Conservation (phyloP, 1,140 invertebrate genomes). For the Nasonia longicornis region DNA sequence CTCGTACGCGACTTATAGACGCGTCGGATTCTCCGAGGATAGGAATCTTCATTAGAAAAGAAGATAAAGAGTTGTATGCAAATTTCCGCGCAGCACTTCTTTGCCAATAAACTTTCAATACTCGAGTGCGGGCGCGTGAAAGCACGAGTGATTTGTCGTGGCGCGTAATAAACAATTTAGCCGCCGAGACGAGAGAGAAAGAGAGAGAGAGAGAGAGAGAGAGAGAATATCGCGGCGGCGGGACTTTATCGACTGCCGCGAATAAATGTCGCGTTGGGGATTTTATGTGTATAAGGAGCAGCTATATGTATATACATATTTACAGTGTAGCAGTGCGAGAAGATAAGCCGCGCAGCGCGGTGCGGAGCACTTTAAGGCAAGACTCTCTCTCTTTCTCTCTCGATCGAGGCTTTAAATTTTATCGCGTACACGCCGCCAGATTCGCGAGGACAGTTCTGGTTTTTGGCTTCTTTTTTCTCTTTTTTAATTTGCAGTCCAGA, state of each 20-base stretch:
- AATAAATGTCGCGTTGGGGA: not conserved
- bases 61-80: no score
- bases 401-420: slow-evolving; percentile 32
- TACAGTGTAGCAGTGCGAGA: not conserved
- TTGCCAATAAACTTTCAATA: no score
- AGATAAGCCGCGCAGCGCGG: not conserved
- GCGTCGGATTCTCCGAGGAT: no score
- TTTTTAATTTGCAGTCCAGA: not conserved
- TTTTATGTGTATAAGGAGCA: not conserved
- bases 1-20: no score
- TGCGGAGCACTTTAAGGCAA: slow-evolving; percentile 27
- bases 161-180: slow-evolving; percentile 36
- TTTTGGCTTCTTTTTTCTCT: not conserved
- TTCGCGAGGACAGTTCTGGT: not conserved
- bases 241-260: slow-evolving; percentile 20
- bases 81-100: no score
- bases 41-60: no score
- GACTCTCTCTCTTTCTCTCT: not conserved
- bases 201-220: not conserved
- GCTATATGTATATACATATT: no score
- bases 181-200: not conserved
- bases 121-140: not conserved
- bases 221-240: not conserved
- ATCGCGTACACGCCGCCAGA: slow-evolving; percentile 9
- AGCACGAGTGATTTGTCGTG: slow-evolving; percentile 23